A percentile compares a stretch with the other conserved stretches of the same genome.
Evolutionary conservation across 2,888 invertebrate species (phyloP).

Genomic region (Sphaerophoria rueppellii): DNA sequence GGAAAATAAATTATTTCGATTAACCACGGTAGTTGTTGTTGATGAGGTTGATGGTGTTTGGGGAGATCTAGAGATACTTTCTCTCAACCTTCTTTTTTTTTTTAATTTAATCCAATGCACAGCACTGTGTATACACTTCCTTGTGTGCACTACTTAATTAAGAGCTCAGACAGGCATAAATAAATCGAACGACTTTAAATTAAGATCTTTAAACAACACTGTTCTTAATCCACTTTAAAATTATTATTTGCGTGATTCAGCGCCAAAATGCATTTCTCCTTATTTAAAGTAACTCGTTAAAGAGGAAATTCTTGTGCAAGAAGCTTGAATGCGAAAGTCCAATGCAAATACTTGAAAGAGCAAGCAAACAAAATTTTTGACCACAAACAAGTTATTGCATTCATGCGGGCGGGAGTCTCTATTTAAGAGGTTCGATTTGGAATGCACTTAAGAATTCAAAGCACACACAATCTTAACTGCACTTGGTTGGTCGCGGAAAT

Average conservation of each 20-base stretch:
- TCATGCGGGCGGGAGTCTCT: slow-evolving; percentile 21
- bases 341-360: background rate
- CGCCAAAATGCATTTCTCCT: slow-evolving; percentile 40
- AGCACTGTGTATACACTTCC: slow-evolving; percentile 38
- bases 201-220: background rate
- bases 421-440: slow-evolving; percentile 24
- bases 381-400: slow-evolving; percentile 63
- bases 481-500: slow-evolving; percentile 5
- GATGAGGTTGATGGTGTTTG: background rate
- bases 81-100: slow-evolving; percentile 4
- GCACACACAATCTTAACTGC: slow-evolving; percentile 25
- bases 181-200: slow-evolving; percentile 29
- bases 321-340: background rate
- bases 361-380: slow-evolving; percentile 6
- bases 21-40: slow-evolving; percentile 15
- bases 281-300: background rate
- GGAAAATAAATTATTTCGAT: slow-evolving; percentile 29
- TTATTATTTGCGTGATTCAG: background rate
- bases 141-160: slow-evolving; percentile 12
- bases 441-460: slow-evolving; percentile 53
- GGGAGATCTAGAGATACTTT: slow-evolving; percentile 27
- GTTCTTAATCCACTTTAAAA: background rate
- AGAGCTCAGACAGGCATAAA: slow-evolving; percentile 23
- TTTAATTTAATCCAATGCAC: slow-evolving; percentile 10
- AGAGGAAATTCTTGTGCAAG: slow-evolving; percentile 16